Percentiles rank a stretch among this genome's conserved stretches.
Evolutionary conservation across 2,888 invertebrate species (phyloP).

Genomic region (Rhagophthalmus giganteus): DNA sequence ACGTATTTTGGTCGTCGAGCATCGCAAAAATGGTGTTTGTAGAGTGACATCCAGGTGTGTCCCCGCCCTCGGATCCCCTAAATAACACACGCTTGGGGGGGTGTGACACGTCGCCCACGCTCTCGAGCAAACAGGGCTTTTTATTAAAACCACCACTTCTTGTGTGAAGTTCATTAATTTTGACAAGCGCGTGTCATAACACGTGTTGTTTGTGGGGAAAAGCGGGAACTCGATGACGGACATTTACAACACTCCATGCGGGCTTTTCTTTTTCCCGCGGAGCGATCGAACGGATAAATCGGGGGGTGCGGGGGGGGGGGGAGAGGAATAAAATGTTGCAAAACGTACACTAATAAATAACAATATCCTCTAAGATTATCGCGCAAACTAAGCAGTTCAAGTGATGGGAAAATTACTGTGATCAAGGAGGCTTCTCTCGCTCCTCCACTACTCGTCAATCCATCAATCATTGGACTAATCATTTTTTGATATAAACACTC

Average conservation of each 20-base stretch:
- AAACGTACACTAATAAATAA: slow-evolving; percentile 13
- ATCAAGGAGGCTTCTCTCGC: slow-evolving; percentile 50
- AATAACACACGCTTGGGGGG: slow-evolving; percentile 39
- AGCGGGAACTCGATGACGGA: not conserved
- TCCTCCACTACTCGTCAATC: slow-evolving; percentile 52
- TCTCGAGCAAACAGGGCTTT: slow-evolving; percentile 42
- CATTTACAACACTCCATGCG: not conserved
- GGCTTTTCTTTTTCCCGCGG: no score
- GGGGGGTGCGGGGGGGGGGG: no score
- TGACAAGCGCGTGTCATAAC: slow-evolving; percentile 52
- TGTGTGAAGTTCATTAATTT: slow-evolving; percentile 51
- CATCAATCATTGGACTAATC: slow-evolving; percentile 54
- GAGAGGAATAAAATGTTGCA: no score
- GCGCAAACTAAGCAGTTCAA: slow-evolving; percentile 32
- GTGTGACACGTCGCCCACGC: slow-evolving; percentile 48
- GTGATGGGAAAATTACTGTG: slow-evolving; percentile 57
- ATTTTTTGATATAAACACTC: slow-evolving; percentile 55
- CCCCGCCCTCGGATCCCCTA: slow-evolving; percentile 40
- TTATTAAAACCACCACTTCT: slow-evolving; percentile 47
- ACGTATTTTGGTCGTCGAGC: no score
- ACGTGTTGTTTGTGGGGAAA: slow-evolving; percentile 39
- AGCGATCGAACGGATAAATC: no score
- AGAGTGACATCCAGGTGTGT: slow-evolving; percentile 51
- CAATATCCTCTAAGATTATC: slow-evolving; percentile 17
- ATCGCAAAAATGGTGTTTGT: slow-evolving; percentile 34